Evolutionary conservation across 1,140 invertebrate species (phyloP), one percentile per base, ranked within the genome.

Genomic region (Pteromalus puparum): DNA sequence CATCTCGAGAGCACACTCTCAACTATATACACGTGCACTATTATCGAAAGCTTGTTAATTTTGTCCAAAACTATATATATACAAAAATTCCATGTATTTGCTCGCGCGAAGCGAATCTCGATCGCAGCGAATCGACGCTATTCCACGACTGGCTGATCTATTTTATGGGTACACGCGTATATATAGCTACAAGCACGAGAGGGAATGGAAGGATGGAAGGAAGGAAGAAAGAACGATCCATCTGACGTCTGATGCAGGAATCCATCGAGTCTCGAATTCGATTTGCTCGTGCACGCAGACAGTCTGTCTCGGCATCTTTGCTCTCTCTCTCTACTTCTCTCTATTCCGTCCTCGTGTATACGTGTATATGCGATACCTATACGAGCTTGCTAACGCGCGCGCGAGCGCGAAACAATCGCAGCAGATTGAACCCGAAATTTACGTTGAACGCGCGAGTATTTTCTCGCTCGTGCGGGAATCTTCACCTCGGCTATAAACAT

Each of bases 361-460:
- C 18, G 18, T 53, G 15, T 53, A 61, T n/a, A 61, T 15, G 6
- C 26, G 26, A 70, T 26, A 30, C 42, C 30, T 0, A 13, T 46
- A 70, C 61, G 74, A 74, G 48, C 48, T 73, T 34, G 68, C 75
- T 61, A 67, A 75, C 78, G 28, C 79, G 30, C 30, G 4, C 30
- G 73, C 61, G 65, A 30, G 67, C 24, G 79, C 61, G 65, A 85
- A 85, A 85, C 83, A 76, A 85, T 85, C 79, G 79, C 53, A 18
- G 13, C 83, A 85, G 78, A 85, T 85, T 85, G 83, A 85, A 85
- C 83, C 73, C 48, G 70, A 85, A 81, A 85, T 85, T 85, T 85
- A 85, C 83, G 79, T 81, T 72, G 73, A 42, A 61, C 74, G 61
- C 61, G 42, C 30, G 26, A 13, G 21, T 79, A 79, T 84, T 73